Base-by-base conservation (phyloP, 2,113 vertebrate genomes). In the Ceyx margarethae region DNA sequence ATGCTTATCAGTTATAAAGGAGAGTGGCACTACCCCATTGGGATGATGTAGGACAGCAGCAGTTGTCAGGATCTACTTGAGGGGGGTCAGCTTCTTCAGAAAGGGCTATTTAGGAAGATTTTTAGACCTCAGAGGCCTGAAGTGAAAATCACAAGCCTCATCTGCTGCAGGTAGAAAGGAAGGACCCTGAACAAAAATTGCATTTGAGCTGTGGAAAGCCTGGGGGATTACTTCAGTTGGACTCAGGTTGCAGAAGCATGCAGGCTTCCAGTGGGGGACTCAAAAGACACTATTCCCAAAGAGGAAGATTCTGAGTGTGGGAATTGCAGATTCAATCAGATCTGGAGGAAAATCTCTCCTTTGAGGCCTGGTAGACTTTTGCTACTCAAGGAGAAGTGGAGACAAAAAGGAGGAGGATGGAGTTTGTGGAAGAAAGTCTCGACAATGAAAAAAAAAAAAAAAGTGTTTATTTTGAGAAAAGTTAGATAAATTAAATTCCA, bases 401-500 rank as follows among this genome's bases (percentile, higher is more conserved):
- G 51, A 37, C 18, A 64, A 74, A 50, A 83, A 77, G 26, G 7
- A 78, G 8, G 20, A 62, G 19, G 33, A 54, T 50, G 19, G 20
- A 11, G 14, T 42, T 40, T 35, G 22, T 58, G 19, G 66, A 88
- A 75, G 31, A 73, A 74, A 31, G 21, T 25, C 48, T 60, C 81
- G 40, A 26, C 82, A 72, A 20, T 4, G 43, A 58, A 69, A 66
- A 73, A 73, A 43, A 22, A 22, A 68, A 56, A 17, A 1, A 53
- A 77, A 37, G 1, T 22, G 9, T 48, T 82, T 46, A 22, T 88
- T 92, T 53, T 53, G 66, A 56, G 64, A 45, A 60, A 66, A 82
- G 16, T 43, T 74, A 37, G 42, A 51, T 37, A 71, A 90, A 90
- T 61, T 61, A 33, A 76, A 95, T 76, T 85, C n/a, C 60, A 80